A percentile compares a stretch with the other conserved stretches of the same genome.
Evolutionary conservation across 2,113 vertebrate species (phyloP).

Genomic region (Irena cyanogastra): DNA sequence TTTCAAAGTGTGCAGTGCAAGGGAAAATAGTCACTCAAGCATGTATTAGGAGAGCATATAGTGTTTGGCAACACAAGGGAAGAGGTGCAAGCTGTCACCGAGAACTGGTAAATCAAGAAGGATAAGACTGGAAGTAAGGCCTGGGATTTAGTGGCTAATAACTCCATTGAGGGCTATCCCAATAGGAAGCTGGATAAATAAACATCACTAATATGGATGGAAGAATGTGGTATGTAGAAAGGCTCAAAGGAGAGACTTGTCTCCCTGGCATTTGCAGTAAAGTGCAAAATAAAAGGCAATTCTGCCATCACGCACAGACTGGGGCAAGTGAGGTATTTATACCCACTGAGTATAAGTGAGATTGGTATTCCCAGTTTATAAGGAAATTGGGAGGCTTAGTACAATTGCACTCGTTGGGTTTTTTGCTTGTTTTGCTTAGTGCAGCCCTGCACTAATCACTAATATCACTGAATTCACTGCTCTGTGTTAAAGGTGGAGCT

Average conservation of each 20-base stretch:
- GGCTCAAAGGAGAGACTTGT: background rate
- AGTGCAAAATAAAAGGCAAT: background rate
- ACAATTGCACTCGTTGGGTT: background rate
- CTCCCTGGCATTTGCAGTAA: background rate
- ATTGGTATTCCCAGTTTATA: background rate
- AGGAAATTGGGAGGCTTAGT: background rate
- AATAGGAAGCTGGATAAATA: background rate
- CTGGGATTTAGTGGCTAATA: background rate
- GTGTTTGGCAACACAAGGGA: background rate
- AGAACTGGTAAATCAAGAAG: conserved; percentile 1
- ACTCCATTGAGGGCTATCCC: background rate
- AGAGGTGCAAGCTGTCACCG: background rate
- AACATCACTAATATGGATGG: background rate
- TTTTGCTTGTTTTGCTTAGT: background rate
- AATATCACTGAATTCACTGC: background rate
- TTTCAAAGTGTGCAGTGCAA: background rate
- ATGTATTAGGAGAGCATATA: background rate
- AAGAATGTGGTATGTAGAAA: background rate
- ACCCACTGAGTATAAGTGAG: background rate
- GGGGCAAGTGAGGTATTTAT: background rate
- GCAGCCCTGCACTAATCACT: background rate
- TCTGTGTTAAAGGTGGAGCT: background rate
- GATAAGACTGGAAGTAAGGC: background rate
- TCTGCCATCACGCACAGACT: background rate
- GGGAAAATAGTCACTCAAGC: background rate